Conservation (phyloP, 2,888 invertebrate species). For the Sesia bembeciformis region DNA sequence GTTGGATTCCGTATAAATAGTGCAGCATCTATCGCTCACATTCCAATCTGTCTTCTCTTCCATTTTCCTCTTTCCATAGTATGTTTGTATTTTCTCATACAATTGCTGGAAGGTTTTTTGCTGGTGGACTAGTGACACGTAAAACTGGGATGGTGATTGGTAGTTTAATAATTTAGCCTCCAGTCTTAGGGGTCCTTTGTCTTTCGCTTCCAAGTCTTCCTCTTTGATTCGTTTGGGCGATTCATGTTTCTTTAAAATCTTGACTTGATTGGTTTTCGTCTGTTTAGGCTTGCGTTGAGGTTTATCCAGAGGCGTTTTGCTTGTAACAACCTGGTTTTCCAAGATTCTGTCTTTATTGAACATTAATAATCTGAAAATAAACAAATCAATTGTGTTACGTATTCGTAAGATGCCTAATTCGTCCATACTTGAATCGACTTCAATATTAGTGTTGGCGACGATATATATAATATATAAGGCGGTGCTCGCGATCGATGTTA, state of each 20-base stretch:
- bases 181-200: conserved; percentile 62
- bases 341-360: conserved; percentile 33
- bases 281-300: conserved; percentile 12
- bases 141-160: conserved; percentile 75
- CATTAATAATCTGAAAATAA: conserved; percentile 34
- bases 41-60: conserved; percentile 52
- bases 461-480: no score
- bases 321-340: conserved; percentile 33
- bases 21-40: conserved; percentile 63
- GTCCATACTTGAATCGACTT: no score
- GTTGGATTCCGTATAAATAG: conserved; percentile 55
- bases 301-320: conserved; percentile 29
- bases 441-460: no score
- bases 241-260: conserved; percentile 14
- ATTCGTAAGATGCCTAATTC: no score
- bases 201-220: conserved; percentile 41
- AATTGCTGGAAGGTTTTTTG: conserved; percentile 57
- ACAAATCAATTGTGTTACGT: no score
- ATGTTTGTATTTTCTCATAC: conserved; percentile 69
- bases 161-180: conserved; percentile 65
- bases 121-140: conserved; percentile 67
- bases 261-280: conserved; percentile 16
- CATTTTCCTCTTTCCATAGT: conserved; percentile 42
- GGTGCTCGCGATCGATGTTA: no score
- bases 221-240: conserved; percentile 3